Evolutionary conservation across 1,140 invertebrate species (phyloP).

Genomic region (Eriosoma lanigerum): DNA sequence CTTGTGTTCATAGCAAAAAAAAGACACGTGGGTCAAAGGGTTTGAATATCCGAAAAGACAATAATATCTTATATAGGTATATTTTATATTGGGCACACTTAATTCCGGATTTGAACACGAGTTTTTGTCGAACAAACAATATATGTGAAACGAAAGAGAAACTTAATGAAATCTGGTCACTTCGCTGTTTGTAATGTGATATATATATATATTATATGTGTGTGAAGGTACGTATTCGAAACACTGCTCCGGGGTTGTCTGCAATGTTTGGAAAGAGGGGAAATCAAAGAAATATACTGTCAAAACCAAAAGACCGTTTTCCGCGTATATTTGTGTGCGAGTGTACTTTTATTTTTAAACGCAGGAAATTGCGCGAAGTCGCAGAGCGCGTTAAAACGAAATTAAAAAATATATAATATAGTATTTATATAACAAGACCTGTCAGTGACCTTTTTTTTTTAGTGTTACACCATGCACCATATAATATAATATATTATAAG

Average conservation of each 20-base stretch:
- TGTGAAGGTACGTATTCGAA: not conserved
- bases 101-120: not conserved
- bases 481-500: no score
- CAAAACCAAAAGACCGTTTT: slow-evolving; percentile 4
- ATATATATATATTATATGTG: no score
- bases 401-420: no score
- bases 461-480: not conserved
- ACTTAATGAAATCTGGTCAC: slow-evolving; percentile 50
- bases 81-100: not conserved
- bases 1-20: not conserved
- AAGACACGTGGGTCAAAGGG: not conserved
- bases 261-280: not conserved
- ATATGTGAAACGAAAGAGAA: not conserved
- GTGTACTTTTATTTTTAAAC: slow-evolving; percentile 11
- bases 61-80: no score
- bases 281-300: slow-evolving; percentile 33
- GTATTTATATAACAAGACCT: slow-evolving; percentile 13
- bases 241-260: not conserved
- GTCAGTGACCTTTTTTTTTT: not conserved
- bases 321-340: no score
- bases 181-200: slow-evolving; percentile 35
- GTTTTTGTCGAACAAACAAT: not conserved
- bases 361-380: slow-evolving; percentile 34
- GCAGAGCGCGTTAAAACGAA: not conserved
- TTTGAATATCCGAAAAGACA: not conserved